Evolutionary conservation across 2,888 invertebrate species (phyloP), one percentile per base, ranked within the genome.

Genomic region (Cryptocheilus praepositus): DNA sequence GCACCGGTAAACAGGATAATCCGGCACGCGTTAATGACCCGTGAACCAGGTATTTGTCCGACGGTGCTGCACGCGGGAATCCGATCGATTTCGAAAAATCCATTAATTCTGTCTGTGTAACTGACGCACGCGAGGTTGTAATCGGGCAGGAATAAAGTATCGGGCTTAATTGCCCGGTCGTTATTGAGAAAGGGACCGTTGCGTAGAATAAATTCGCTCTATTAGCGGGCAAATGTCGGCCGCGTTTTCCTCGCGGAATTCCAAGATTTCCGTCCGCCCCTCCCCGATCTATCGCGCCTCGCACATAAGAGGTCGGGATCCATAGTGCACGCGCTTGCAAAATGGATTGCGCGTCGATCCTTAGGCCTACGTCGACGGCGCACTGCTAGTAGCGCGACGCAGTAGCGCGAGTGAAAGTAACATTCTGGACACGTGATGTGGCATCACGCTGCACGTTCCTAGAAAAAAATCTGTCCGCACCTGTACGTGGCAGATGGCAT

Each of bases 371-470:
- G 60, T 44, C 54, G 43, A 62, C 60, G 28, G 51, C 67, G 64
- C 74, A 70, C 73, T 60, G 68, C 69, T 5, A 25, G 36, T 7
- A 7, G 13, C 36, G 13, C 11, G 7, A 36, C 36, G 36, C 36
- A 36, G 36, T 36, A 36, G 36, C 36, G 5, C 7, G 36, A 82
- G 82, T 82, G 82, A 81, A 81, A 80, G 80, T 82, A 79, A 81
- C 79, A 80, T 80, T 80, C 81, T 81, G 80, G 79, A 74, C 78
- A 80, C 81, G 80, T 81, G 82, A 79, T 73, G 76, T 71, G 68
- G 79, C 79, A 78, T 77, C 79, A 65, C 70, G 67, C 71, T 79
- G 66, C 69, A 66, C 69, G 66, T 62, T 64, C 21, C 65, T 54
- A 68, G 64, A 53, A 61, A 61, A 75, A 70, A 70, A 62, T 59